Evolutionary conservation across 2,113 vertebrate species (phyloP).

Genomic region (Protobothrops flavoviridis): DNA sequence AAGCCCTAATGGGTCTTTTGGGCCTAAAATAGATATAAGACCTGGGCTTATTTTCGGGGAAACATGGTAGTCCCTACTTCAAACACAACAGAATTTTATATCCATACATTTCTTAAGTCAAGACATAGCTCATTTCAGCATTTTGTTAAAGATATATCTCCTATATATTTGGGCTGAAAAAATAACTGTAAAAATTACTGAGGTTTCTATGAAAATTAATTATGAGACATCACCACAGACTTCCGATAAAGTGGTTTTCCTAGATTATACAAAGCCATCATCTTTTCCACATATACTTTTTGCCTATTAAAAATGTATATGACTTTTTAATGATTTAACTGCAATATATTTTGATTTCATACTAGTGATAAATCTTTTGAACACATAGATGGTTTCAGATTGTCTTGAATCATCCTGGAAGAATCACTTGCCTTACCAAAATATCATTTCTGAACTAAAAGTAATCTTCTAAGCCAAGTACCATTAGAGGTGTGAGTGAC

Average conservation of each 20-base stretch:
- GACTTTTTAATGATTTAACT: neutral
- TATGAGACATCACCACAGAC: neutral
- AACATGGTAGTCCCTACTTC: neutral
- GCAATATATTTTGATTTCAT: neutral
- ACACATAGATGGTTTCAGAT: neutral
- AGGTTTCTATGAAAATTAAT: neutral
- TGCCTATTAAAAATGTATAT: neutral
- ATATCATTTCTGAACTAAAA: neutral
- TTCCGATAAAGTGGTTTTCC: neutral
- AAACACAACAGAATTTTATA: neutral
- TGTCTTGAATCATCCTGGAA: neutral
- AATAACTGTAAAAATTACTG: neutral
- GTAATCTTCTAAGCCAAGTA: neutral
- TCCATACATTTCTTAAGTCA: neutral
- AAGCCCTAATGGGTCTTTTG: too few species aligned
- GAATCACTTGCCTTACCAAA: neutral
- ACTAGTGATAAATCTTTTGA: neutral
- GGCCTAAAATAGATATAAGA: too few species aligned
- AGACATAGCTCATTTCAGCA: neutral
- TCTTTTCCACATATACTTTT: neutral
- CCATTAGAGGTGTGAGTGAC: neutral
- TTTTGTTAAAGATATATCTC: neutral
- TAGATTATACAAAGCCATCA: neutral
- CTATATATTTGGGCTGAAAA: neutral
- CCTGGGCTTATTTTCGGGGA: too few species aligned